Conservation (phyloP, 2,888 invertebrate species). For the Mesoligia furuncula region DNA sequence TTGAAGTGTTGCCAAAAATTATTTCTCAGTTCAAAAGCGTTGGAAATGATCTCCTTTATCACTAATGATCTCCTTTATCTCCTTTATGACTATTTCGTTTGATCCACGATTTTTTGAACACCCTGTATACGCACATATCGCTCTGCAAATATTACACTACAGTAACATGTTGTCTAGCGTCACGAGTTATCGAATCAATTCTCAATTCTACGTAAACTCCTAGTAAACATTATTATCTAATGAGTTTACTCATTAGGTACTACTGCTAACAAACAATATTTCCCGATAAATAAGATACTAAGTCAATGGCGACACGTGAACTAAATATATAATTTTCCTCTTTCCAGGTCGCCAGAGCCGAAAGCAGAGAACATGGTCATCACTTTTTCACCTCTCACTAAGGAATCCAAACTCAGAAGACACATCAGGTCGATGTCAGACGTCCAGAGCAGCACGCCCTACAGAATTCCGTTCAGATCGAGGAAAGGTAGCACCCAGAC, state of each 20-base stretch:
- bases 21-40: no score
- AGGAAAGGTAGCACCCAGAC: constrained; percentile 80
- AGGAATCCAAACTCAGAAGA: constrained; percentile 82
- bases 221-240: constrained; percentile 57
- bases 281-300: constrained; percentile 20
- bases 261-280: constrained; percentile 31
- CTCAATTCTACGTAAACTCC: constrained; percentile 46
- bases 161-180: constrained; percentile 43
- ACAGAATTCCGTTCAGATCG: constrained; percentile 81
- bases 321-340: constrained; percentile 36
- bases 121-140: neutral
- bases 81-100: no score
- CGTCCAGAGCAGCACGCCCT: constrained; percentile 87
- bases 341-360: constrained; percentile 84
- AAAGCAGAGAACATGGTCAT: constrained; percentile 72
- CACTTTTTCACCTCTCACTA: constrained; percentile 82
- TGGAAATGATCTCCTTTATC: no score
- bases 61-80: no score
- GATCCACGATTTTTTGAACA: no score
- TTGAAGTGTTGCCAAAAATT: no score
- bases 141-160: constrained; percentile 42
- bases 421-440: constrained; percentile 89
- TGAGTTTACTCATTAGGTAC: constrained; percentile 44
- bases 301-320: constrained; percentile 9
- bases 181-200: constrained; percentile 47